A percentile compares a stretch with the other conserved stretches of the same genome.
Conservation (phyloP, 2,113 vertebrate genomes). For the Lampris incognitus region DNA sequence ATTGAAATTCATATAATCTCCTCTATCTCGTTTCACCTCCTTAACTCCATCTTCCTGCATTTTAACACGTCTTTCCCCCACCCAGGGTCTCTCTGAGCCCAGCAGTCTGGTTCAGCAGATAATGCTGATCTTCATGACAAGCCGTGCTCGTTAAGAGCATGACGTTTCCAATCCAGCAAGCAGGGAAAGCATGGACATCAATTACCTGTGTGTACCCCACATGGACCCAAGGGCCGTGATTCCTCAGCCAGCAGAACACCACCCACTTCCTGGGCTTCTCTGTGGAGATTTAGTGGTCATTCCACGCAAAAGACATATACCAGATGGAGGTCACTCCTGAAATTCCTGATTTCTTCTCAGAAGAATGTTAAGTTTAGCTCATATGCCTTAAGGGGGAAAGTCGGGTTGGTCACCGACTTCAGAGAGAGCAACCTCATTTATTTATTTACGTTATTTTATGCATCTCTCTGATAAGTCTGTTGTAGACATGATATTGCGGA, state of each 20-base stretch:
- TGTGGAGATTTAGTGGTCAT: constrained; percentile 27
- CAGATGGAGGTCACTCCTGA: constrained; percentile 21
- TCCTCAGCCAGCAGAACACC: neutral
- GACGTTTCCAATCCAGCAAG: constrained; percentile 40
- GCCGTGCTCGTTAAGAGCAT: constrained; percentile 13
- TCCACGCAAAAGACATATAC: neutral
- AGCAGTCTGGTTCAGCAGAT: neutral
- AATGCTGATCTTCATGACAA: neutral
- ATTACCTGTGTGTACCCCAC: constrained; percentile 38
- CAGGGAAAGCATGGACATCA: constrained; percentile 37
- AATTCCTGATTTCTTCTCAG: constrained; percentile 12
- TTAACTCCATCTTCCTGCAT: constrained; percentile 7
- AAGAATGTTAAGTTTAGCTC: too few species aligned
- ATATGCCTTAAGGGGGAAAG: too few species aligned
- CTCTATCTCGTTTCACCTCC: constrained; percentile 2
- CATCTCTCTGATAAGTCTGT: too few species aligned
- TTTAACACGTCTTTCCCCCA: constrained; percentile 5
- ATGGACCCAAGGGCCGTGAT: constrained; percentile 33
- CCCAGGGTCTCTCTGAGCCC: neutral
- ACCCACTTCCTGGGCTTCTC: constrained; percentile 32
- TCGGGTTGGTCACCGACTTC: too few species aligned
- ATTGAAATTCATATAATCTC: constrained; percentile 11
- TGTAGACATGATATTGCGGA: too few species aligned
- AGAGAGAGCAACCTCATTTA: too few species aligned
- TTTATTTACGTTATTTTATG: too few species aligned